Evolutionary conservation across 2,888 invertebrate species (phyloP).

Genomic region (Acrocyrtus sp.): DNA sequence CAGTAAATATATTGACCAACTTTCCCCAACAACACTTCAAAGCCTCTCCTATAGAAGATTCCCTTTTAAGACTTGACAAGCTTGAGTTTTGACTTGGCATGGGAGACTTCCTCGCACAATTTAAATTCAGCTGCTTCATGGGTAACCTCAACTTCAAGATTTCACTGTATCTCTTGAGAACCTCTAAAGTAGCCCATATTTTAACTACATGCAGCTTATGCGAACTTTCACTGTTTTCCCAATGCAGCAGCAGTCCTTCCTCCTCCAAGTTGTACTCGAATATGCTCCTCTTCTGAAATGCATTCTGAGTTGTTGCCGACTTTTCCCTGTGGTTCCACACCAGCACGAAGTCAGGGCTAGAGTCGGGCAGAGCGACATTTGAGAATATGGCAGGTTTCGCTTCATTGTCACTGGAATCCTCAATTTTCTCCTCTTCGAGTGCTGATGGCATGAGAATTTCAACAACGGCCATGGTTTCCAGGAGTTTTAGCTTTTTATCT

Average conservation of each 20-base stretch:
- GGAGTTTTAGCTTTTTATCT: no score
- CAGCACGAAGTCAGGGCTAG: constrained; percentile 58
- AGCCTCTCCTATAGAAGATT: no score
- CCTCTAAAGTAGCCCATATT: constrained; percentile 85
- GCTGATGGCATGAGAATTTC: no score
- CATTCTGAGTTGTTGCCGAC: constrained; percentile 3
- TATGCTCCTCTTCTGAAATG: constrained; percentile 42
- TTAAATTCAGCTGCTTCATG: constrained; percentile 77
- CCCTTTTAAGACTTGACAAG: background rate
- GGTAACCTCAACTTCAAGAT: constrained; percentile 92
- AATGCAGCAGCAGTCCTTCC: constrained; percentile 64
- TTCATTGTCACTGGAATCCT: no score
- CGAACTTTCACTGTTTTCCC: constrained; percentile 58
- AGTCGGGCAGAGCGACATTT: no score
- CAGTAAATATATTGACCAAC: no score
- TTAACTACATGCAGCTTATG: constrained; percentile 72
- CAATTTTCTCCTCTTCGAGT: no score
- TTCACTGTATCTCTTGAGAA: constrained; percentile 87
- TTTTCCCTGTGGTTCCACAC: constrained; percentile 53
- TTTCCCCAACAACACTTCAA: background rate
- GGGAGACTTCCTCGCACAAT: no score
- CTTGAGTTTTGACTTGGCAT: no score
- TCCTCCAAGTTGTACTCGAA: constrained; percentile 63
- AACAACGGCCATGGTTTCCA: no score
- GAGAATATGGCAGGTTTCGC: no score